Evolutionary conservation across 2,888 invertebrate genomes (phyloP), one percentile per base, ranked within the genome.

Genomic region (Anoplius nigerrimus): DNA sequence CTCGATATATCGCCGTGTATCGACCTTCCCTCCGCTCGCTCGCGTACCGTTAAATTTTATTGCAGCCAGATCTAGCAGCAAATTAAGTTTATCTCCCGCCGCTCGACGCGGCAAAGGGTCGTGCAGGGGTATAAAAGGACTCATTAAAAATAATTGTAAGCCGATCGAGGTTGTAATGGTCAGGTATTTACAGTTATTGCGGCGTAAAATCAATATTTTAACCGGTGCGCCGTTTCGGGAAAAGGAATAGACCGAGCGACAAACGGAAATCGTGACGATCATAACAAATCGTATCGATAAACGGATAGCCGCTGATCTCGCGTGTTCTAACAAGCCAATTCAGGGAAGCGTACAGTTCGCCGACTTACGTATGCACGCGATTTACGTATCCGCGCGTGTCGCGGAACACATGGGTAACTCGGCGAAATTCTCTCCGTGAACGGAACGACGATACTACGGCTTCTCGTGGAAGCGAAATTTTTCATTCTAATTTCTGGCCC

Each of bases 1-100:
- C 69, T 57, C 68, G 57, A 52, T 61, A 60, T 57, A 67, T 72
- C 66, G 53, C 16, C 18, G n/a, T 48, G 18, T 18, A 48, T 48
- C 48, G 48, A 48, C 43, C 71, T 59, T 58, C 63, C 57, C 59
- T 59, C 53, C 62, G 45, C 64, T 57, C 48, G 45, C 60, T 42
- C 16, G 45, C 34, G 22, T 58, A 62, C 60, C 66, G 65, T 75
- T 72, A 59, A 56, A 61, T 76, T 74, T 72, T 64, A 69, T 55
- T 66, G 61, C 67, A 48, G 59, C 64, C 34, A 61, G 64, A 72
- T 76, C 69, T 64, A 46, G 52, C 65, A 24, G 63, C 59, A 56
- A 76, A 74, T 74, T 76, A 71, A 65, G 45, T 69, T 45, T 59
- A 54, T 62, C 70, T 48, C 48, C 21, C 21, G 18, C 1, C 27